phyloP scores from a whole-genome alignment of 37 sponge, comb jelly and placozoan genomes.

The Geodia barretti region DNA sequence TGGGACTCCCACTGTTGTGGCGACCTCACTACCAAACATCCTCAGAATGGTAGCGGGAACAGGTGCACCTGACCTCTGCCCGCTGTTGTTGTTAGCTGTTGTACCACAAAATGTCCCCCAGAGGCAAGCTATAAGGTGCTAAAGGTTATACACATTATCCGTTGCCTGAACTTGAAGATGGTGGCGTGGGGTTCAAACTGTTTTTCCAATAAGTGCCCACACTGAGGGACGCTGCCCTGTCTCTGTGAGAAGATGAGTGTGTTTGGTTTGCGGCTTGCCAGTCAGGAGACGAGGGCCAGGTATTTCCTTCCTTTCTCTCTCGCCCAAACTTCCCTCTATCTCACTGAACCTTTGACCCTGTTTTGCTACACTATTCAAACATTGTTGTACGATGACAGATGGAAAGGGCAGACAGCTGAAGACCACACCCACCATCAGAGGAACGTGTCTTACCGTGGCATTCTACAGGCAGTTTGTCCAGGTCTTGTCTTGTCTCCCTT shows the following conservation, averaged over 20 bases:
- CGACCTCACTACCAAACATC: conserved; percentile 47
- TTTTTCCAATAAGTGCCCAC: conserved; percentile 1
- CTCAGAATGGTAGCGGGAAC: conserved; percentile 16
- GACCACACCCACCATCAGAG: conserved; percentile 48
- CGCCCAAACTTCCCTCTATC: no score
- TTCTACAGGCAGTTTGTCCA: conserved; percentile 39
- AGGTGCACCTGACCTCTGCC: conserved; percentile 2
- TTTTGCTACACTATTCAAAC: no score
- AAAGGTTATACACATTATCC: background rate
- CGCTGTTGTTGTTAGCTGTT: conserved; percentile 76
- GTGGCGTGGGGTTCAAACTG: no score
- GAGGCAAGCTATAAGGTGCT: no score
- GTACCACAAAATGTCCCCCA: conserved; percentile 79
- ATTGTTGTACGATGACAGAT: conserved; percentile 32
- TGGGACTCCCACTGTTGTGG: conserved; percentile 89
- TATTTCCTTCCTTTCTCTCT: no score
- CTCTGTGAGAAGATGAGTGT: no score
- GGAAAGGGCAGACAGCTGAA: conserved; percentile 34
- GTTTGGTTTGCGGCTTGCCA: conserved; percentile 73
- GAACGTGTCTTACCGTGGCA: conserved; percentile 59
- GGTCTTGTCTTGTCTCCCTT: no score
- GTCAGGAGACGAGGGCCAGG: conserved; percentile 81
- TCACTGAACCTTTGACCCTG: no score
- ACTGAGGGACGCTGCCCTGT: no score
- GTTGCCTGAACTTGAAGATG: no score